Evolutionary conservation across 2,113 vertebrate species (phyloP), one percentile per base, ranked within the genome.

Genomic region (Hemichromis elongatus): DNA sequence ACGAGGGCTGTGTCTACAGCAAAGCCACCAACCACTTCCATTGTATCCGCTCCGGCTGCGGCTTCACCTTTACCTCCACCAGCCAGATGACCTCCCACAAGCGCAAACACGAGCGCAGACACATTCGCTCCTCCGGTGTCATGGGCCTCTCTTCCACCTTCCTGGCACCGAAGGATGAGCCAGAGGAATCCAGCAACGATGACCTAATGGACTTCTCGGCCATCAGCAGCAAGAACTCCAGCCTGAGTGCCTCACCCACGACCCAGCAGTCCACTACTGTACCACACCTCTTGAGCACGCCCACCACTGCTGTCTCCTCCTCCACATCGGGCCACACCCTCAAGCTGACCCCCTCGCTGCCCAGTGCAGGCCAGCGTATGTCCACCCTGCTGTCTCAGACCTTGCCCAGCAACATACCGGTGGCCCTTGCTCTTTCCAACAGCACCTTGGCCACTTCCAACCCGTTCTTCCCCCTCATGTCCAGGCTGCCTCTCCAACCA

Each of bases 31-130:
- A 99, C 95, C 99, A 99, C 96, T 99, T 99, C 96, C 99, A 99
- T 95, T 99, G 99, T 96, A 99, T 99, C 86, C 98, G 99, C 59
- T 96, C 97, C 0, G 98, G 98, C 96, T 99, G 99, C 40, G 99
- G 98, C 94, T 99, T 99, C 96, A 99, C 99, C 93, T 99, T 99
- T 96, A 99, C 99, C 92, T 99, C 99, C 96, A 99, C 99, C 95
- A 99, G 99, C 96, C 99, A 99, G 97, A 99, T 99, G 99, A 99
- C 98, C 90, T 99, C 99, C 6, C 99, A 99, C 93, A 99, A 99
- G 91, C 99, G 99, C 95, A 99, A 99, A 86, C 99, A 99, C 0
- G 98, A 99, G 93, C 98, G 99, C 77, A 95, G 99, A 56, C 98
- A 99, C 95, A 97, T 99, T 92, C 98, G 99, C 56, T 97, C 98